Evolutionary conservation across 2,797 vertebrate species (phyloP), one percentile per base, ranked within the genome.

Genomic region (Peromyscus melanophrys): DNA sequence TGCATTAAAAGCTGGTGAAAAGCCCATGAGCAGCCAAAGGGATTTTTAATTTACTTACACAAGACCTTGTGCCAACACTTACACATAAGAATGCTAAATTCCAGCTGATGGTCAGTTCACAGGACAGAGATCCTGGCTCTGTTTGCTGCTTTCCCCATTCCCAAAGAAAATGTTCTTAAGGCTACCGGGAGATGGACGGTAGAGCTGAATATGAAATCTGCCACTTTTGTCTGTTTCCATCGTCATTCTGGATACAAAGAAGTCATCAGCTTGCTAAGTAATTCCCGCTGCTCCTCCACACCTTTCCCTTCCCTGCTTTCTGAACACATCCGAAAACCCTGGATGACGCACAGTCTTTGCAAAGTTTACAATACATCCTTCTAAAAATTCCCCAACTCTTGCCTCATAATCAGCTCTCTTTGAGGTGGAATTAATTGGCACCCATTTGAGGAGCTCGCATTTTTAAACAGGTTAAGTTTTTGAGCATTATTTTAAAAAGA

Each of bases 131-230:
- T 85, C 86, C 76, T 71, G 96, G 34, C 16, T 95, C 78, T 1
- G 57, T 97, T 87, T 69, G 61, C 89, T 57, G 96, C 96, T 12
- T 95, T 77, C 87, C 89, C 40, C 34, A 65, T 49, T 78, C 83
- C 49, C 49, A 94, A 89, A 95, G 88, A 89, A 91, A 94, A 29
- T 91, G n/a, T 63, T 89, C 94, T 92, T 95, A 55, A 89, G 67
- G 92, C 96, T 93, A 2, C 94, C 95, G 96, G 67, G 97, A 92
- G 84, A 97, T 76, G 71, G 95, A 89, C 40, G 76, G 29, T 0
- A 90, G 97, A 78, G 95, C 31, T 89, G 91, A 95, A 98, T 96
- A 98, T 96, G 98, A 98, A 98, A 98, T 88, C 93, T 97, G 97
- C 97, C 97, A 98, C 63, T 98, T 98, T 97, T 96, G 80, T 89